Evolutionary conservation across 2,797 vertebrate species (phyloP), one percentile per base, ranked within the genome.

Genomic region (Champsocephalus esox): DNA sequence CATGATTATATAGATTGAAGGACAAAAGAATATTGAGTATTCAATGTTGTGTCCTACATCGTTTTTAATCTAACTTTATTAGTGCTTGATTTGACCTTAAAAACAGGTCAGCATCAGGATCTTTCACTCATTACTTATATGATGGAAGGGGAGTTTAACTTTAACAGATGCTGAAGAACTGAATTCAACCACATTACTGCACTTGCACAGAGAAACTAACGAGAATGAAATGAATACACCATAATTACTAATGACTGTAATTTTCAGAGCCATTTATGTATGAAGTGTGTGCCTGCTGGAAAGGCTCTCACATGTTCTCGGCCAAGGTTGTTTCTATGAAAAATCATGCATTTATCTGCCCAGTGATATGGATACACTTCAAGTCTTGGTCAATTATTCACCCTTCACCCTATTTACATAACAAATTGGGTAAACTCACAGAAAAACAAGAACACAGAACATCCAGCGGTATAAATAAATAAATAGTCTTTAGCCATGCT

Each of bases 211-310:
- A 46, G 9, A 46, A 32, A 70, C 19, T n/a, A 52, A 66, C 66
- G 58, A 64, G 34, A 67, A 64, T 13, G 13, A 14, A 55, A 57
- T 3, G 0, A 14, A 45, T 49, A 43, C 5, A 45, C 12, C 28
- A 14, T 8, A 70, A 70, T 70, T 21, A 58, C 14, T 10, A 64
- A 68, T 57, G 13, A 52, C 38, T 73, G 32, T 52, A n/a, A 68
- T 72, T 54, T 62, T 45, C 55, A 8, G 2, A 64, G 45, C 19
- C 4, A 48, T 32, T 63, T 41, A 10, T 32, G 9, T 7, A 21
- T 1, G 0, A 12, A 0, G 13, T 46, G n/a, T 41, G 38, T 12
- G 14, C 2, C 1, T 4, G 4, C 49, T 58, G 38, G 32, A 34
- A 34, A 34, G 32, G 32, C 34, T 8, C 34, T 34, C 5, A 34